These are phyloP conservation scores for Hyalella azteca DNA, from an alignment of 2,888 invertebrate species.

Conservation along the genomic window DNA sequence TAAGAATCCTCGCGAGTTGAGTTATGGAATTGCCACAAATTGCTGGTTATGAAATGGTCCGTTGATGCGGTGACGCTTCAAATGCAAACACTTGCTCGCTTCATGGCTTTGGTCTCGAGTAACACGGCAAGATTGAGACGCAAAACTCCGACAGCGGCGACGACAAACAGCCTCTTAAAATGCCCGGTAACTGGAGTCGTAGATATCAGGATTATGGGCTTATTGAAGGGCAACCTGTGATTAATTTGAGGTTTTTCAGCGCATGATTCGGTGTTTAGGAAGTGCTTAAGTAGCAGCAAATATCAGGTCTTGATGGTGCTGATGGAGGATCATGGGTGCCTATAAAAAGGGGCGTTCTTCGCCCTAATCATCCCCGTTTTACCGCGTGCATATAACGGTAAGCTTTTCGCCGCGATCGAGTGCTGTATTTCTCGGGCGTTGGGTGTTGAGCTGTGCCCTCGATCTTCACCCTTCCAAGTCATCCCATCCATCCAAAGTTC, in stretches of 20 bases:
- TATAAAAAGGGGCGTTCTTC: background rate
- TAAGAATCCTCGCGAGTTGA: background rate
- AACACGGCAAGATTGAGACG: slow-evolving; percentile 20
- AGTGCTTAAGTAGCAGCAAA: slow-evolving; percentile 10
- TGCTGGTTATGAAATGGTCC: background rate
- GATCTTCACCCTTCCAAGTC: too few species aligned
- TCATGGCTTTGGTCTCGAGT: slow-evolving; percentile 28
- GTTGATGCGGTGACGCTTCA: slow-evolving; percentile 15
- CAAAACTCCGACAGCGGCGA: background rate
- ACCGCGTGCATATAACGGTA: background rate
- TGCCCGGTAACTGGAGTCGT: slow-evolving; percentile 4
- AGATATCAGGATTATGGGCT: background rate
- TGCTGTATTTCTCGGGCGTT: too few species aligned
- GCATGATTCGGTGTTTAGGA: slow-evolving; percentile 6
- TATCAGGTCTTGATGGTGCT: background rate
- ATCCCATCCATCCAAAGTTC: too few species aligned
- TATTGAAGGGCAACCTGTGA: background rate
- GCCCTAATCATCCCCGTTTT: background rate
- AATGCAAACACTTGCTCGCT: slow-evolving; percentile 15
- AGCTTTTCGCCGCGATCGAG: too few species aligned
- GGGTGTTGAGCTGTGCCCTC: too few species aligned
- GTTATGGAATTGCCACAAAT: slow-evolving; percentile 27
- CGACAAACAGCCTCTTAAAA: background rate
- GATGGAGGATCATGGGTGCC: slow-evolving; percentile 18
- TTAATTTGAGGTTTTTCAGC: slow-evolving; percentile 17